A percentile compares a stretch with the other conserved stretches of the same genome.
Conservation (phyloP, 2,888 invertebrate genomes). For the Congeria kusceri region DNA sequence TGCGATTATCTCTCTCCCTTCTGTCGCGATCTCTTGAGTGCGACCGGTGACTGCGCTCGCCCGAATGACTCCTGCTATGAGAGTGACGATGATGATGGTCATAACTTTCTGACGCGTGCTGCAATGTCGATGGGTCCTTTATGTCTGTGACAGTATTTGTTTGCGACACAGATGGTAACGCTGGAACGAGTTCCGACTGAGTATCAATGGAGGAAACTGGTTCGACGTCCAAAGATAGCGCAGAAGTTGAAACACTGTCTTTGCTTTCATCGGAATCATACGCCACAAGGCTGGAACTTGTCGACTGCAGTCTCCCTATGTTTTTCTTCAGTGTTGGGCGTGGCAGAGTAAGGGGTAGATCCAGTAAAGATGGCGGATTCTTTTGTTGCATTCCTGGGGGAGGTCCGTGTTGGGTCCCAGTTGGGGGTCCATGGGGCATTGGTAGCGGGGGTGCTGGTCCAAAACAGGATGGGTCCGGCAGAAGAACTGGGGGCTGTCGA, state of each 20-base stretch:
- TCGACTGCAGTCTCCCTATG: background rate
- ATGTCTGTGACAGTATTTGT: background rate
- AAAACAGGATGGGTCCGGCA: background rate
- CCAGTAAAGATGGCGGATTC: slow-evolving; percentile 13
- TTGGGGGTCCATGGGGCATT: background rate
- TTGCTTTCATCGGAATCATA: background rate
- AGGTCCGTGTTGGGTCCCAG: background rate
- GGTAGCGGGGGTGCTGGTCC: slow-evolving; percentile 12
- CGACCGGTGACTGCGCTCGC: slow-evolving; percentile 3
- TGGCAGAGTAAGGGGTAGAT: slow-evolving; percentile 19
- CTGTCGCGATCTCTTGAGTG: slow-evolving; percentile 1
- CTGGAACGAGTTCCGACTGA: background rate
- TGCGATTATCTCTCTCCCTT: slow-evolving; percentile 2
- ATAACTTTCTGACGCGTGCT: background rate
- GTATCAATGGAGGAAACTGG: background rate
- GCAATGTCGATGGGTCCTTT: background rate
- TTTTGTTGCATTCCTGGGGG: too few species aligned
- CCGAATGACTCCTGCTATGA: background rate
- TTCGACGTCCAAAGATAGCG: background rate
- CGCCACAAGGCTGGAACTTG: background rate
- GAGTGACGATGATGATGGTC: background rate
- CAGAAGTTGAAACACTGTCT: background rate
- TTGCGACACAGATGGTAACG: background rate
- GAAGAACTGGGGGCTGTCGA: slow-evolving; percentile 27
- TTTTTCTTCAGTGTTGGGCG: slow-evolving; percentile 3